Evolutionary conservation across 2,888 invertebrate species (phyloP), one percentile per base, ranked within the genome.

Genomic region (Subacronicta megacephala): DNA sequence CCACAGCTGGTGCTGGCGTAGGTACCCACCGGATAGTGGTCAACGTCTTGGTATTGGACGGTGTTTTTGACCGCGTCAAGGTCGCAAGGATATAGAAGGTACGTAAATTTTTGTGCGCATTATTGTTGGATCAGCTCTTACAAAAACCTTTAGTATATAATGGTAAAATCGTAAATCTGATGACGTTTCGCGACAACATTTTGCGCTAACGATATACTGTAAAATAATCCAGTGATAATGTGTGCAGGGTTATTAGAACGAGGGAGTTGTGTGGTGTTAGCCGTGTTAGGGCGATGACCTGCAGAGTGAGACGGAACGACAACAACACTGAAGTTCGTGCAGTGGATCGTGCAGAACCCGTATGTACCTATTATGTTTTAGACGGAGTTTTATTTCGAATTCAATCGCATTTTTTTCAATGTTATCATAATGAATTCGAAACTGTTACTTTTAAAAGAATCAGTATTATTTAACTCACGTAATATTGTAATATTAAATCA

Each of bases 321-420:
- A 94, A 94, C 93, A 94, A 92, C 84, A 73, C 83, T 92, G 93
- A 93, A 93, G 92, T 93, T 93, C 85, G 92, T 84, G 87, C 90
- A 84, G 67, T 80, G 69, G 59, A 45, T 23, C 23, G 23, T 38
- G 57, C 41, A 44, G 57, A 26, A n/a, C 31, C 31, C n/a, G 59
- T 60, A 15, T n/a, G 45, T 72, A 65, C 54, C n/a, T n/a, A n/a
- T n/a, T 54, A 62, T 61, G 56, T 56, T 61, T 71, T 70, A 73
- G 56, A 60, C 68, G 49, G 68, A 73, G 71, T 75, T 73, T 68
- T 51, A 58, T 64, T 64, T 67, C 38, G 26, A 26, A 26, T 26
- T 3, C 62, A 63, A 46, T 67, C 62, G 57, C 55, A 55, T 61
- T 67, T 52, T n/a, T n/a, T n/a, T n/a, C n/a, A n/a, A n/a, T n/a